Percentiles rank a stretch among this genome's conserved stretches.
Conservation (phyloP, 2,888 invertebrate genomes). For the Drosophila niveifrons region DNA sequence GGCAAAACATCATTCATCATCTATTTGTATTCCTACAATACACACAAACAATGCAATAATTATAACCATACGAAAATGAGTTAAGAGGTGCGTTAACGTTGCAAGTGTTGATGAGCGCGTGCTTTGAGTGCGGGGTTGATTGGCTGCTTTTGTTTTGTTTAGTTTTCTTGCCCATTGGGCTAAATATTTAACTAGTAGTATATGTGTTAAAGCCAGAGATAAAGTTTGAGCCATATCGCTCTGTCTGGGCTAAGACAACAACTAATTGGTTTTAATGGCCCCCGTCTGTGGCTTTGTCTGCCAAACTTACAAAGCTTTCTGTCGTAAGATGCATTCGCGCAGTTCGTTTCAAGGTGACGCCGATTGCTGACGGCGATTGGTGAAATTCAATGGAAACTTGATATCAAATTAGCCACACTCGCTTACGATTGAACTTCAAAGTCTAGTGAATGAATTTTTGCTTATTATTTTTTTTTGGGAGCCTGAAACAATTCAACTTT, state of each 20-base stretch:
- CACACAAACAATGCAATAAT: slow-evolving; percentile 13
- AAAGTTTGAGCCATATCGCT: slow-evolving; percentile 17
- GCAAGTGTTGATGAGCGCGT: slow-evolving; percentile 46
- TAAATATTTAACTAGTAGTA: not conserved
- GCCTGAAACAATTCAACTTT: not conserved
- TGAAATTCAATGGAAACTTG: slow-evolving; percentile 32
- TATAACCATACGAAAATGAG: slow-evolving; percentile 21
- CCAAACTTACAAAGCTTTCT: slow-evolving; percentile 8
- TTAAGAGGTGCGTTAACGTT: slow-evolving; percentile 21
- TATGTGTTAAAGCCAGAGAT: not conserved
- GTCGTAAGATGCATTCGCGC: slow-evolving; percentile 42
- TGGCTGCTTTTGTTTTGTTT: slow-evolving; percentile 58
- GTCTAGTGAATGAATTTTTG: not conserved
- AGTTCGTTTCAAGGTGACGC: slow-evolving; percentile 27
- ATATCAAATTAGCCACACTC: slow-evolving; percentile 1
- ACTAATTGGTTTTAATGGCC: slow-evolving; percentile 44
- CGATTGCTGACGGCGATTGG: slow-evolving; percentile 19
- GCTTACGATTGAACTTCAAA: not conserved
- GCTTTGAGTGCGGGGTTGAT: slow-evolving; percentile 50
- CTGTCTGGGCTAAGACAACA: slow-evolving; percentile 30
- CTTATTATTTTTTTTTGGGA: not conserved
- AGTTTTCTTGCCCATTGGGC: slow-evolving; percentile 32
- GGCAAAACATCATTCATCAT: slow-evolving; percentile 58
- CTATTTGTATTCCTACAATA: slow-evolving; percentile 45
- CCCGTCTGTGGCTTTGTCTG: slow-evolving; percentile 26